Conservation (phyloP, 2,113 vertebrate species). For the Colistium nudipinnis region DNA sequence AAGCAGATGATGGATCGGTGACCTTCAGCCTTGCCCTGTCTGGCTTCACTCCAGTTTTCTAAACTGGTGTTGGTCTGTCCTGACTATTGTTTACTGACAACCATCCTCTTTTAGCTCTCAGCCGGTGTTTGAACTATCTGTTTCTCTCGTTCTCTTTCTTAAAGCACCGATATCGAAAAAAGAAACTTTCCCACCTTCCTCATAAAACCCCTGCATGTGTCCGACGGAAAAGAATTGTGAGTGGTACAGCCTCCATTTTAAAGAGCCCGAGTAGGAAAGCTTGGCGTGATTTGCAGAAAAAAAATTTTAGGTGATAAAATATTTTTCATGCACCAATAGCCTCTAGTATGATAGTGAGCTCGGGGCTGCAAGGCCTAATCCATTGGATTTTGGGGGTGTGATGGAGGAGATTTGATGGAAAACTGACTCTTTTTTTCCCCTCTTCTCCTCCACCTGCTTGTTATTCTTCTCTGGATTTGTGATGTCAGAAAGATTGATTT, state of each 20-base stretch:
- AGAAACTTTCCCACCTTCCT: constrained; percentile 12
- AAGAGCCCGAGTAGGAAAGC: constrained; percentile 28
- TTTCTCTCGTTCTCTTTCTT: neutral
- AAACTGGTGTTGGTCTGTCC: constrained; percentile 37
- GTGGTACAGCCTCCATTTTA: constrained; percentile 33
- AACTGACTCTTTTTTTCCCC: constrained; percentile 49
- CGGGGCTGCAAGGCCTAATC: constrained; percentile 69
- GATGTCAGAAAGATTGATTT: constrained; percentile 61
- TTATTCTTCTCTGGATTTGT: constrained; percentile 60
- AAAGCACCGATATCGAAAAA: constrained; percentile 29
- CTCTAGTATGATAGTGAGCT: constrained; percentile 66
- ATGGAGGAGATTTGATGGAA: constrained; percentile 75
- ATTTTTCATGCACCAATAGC: constrained; percentile 71
- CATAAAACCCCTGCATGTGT: constrained; percentile 10
- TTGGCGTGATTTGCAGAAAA: constrained; percentile 66
- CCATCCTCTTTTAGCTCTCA: neutral
- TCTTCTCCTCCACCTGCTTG: constrained; percentile 45
- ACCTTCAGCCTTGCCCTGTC: constrained; percentile 76
- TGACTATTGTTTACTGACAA: constrained; percentile 32
- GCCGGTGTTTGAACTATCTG: neutral
- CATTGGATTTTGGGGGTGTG: constrained; percentile 69
- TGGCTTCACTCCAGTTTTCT: constrained; percentile 63
- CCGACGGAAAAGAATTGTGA: constrained; percentile 10
- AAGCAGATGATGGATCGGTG: constrained; percentile 82
- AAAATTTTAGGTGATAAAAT: constrained; percentile 75